These are phyloP conservation scores for Lepus europaeus DNA, from an alignment of 2,113 vertebrate species.

Conservation along the genomic window DNA sequence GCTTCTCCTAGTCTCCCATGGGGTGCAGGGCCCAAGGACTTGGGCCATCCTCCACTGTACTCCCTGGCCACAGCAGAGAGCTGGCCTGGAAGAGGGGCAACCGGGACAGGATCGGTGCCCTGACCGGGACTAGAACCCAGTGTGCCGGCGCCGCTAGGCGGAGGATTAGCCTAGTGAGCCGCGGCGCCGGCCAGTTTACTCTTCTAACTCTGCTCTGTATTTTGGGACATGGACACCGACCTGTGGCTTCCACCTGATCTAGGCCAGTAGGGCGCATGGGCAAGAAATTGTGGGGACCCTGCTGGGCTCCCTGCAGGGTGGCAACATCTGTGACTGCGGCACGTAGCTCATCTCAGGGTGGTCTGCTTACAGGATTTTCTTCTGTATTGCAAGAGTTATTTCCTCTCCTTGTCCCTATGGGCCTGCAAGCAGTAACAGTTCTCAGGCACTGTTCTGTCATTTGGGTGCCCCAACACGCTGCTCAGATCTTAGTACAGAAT, in stretches of 20 bases:
- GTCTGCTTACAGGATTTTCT: not conserved
- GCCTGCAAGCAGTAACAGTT: not conserved
- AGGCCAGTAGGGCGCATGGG: not conserved
- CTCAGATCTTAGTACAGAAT: slow-evolving; percentile 12
- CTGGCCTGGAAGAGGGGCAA: too few relatives aligned
- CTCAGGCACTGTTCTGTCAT: not conserved
- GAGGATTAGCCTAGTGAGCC: too few relatives aligned
- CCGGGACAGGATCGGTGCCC: too few relatives aligned
- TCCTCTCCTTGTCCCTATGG: not conserved
- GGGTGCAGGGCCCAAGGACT: too few relatives aligned
- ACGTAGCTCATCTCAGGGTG: not conserved
- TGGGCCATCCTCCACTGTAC: too few relatives aligned
- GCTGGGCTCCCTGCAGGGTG: rapidly evolving
- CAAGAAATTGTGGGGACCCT: not conserved
- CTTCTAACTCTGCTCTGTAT: not conserved
- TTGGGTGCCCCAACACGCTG: not conserved
- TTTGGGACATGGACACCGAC: not conserved
- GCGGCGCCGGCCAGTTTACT: too few relatives aligned
- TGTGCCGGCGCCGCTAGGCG: too few relatives aligned
- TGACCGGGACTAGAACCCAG: too few relatives aligned
- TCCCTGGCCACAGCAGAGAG: too few relatives aligned
- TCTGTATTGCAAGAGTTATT: not conserved
- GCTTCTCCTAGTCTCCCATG: too few relatives aligned
- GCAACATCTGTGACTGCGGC: not conserved
- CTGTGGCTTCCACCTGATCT: not conserved